Base-by-base conservation (phyloP, 2,113 vertebrate species). In the Hydropotes inermis region DNA sequence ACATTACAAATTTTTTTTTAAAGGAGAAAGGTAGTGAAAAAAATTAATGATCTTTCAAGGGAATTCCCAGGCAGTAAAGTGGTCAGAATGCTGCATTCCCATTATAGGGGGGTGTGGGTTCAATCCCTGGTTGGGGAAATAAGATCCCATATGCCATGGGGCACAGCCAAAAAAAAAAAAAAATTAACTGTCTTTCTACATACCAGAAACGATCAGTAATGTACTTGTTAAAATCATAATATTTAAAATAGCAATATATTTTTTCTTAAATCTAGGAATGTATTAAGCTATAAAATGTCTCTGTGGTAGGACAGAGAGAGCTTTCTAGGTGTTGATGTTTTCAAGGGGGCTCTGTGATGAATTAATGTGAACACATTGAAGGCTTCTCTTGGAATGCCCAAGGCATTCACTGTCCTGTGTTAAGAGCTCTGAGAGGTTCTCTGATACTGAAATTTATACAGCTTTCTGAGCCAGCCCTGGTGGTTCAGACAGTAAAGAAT, bases 321-420 rank as follows among this genome's bases (percentile, higher is more conserved):
- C 5, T 47, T 45, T n/a, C 3, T 10, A 25, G 7, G 74, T 55
- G 55, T n/a, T 43, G 1, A 43, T 2, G 70, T 10, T 60, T 54
- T 47, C 23, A 6, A 30, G n/a, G 67, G 57, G 33, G 2, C 21
- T 83, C 55, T 3, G 39, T n/a, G 74, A 47, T 43, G 55, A 60
- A 15, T 19, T 30, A 16, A 54, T 0, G 1, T 4, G 45, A 54
- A 45, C 23, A 67, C 7, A 6, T 43, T 5, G 19, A 6, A 28
- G 33, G 27, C 8, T 27, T 55, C 81, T 81, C 87, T 58, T 8
- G 9, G 58, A 43, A 7, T 57, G 17, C 64, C 82, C 30, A 39
- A 52, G 25, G 7, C 39, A 67, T 70, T 64, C 47, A 78, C 43
- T 57, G n/a, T 21, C 12, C 0, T 16, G 23, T 67, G 39, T 52